phyloP scores from a whole-genome alignment of 2,888 invertebrate genomes.

The Bombylius discolor region DNA sequence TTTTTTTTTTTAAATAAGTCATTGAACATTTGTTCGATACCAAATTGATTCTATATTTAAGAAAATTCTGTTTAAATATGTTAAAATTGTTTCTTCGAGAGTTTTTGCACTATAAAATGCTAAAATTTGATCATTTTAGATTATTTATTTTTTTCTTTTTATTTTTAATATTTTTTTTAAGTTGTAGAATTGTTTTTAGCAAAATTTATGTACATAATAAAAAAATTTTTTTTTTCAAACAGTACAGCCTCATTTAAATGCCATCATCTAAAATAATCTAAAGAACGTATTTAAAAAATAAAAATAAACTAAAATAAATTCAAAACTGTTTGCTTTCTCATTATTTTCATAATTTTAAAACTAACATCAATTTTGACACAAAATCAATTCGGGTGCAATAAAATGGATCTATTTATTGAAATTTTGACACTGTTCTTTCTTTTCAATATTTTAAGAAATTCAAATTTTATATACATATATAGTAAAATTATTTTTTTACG shows the following conservation, averaged over 20 bases:
- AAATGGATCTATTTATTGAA: too few relatives aligned
- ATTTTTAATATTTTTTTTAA: not conserved
- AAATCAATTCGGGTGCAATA: too few relatives aligned
- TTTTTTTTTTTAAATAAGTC: not conserved
- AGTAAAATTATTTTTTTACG: too few relatives aligned
- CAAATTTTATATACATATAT: too few relatives aligned
- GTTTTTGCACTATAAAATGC: conserved; percentile 2
- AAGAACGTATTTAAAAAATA: not conserved
- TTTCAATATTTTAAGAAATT: too few relatives aligned
- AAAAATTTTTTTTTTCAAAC: not conserved
- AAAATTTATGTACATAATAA: not conserved
- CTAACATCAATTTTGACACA: too few relatives aligned
- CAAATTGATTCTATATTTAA: not conserved
- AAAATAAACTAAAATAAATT: too few relatives aligned
- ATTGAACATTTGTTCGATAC: not conserved
- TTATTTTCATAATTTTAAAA: too few relatives aligned
- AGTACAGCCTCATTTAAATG: conserved; percentile 5
- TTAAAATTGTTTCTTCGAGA: conserved; percentile 4
- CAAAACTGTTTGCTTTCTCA: too few relatives aligned
- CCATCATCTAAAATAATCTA: too few relatives aligned
- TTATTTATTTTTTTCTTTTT: not conserved
- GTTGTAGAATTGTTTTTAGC: conserved; percentile 2
- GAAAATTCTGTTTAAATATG: not conserved
- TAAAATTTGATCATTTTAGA: not conserved
- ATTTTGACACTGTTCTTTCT: too few relatives aligned